phyloP scores from a whole-genome alignment of 2,113 vertebrate species.

The Oncorhynchus gorbuscha region DNA sequence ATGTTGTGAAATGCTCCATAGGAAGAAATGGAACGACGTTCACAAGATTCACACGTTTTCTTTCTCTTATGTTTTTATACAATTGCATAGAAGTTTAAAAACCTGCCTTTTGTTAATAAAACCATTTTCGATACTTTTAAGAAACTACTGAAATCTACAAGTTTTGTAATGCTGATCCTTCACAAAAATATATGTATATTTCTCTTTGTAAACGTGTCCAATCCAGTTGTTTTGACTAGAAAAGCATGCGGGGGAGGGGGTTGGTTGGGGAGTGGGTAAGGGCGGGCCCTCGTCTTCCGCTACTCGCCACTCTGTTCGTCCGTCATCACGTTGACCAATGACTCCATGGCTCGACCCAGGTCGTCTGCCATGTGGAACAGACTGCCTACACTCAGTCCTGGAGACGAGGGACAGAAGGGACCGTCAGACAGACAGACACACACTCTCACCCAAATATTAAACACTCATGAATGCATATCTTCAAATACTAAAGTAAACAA shows the following conservation, averaged over 20 bases:
- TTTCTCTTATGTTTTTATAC: constrained; percentile 87
- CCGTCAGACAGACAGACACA: constrained; percentile 46
- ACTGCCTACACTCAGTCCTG: constrained; percentile 90
- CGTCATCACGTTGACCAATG: constrained; percentile 92
- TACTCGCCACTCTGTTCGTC: constrained; percentile 87
- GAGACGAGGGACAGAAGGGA: constrained; percentile 16
- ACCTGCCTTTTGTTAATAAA: constrained; percentile 95
- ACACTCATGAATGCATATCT: no score
- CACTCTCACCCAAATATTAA: no score
- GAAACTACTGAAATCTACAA: constrained; percentile 99
- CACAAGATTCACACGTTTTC: constrained; percentile 83
- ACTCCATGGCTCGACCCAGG: constrained; percentile 93
- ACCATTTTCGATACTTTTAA: constrained; percentile 90
- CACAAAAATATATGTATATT: constrained; percentile 98
- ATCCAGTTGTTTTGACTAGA: constrained; percentile 95
- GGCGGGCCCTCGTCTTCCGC: constrained; percentile 56
- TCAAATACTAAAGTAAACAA: no score
- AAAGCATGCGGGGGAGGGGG: constrained; percentile 78
- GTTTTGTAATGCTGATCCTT: constrained; percentile 93
- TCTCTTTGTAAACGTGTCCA: constrained; percentile 98
- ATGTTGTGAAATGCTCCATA: constrained; percentile 83
- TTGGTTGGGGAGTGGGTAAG: constrained; percentile 32
- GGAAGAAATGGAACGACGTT: constrained; percentile 93
- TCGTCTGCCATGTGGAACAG: constrained; percentile 96
- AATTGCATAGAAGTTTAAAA: constrained; percentile 99